Conservation (phyloP, 2,888 invertebrate species). For the Drosophila mulleri region DNA sequence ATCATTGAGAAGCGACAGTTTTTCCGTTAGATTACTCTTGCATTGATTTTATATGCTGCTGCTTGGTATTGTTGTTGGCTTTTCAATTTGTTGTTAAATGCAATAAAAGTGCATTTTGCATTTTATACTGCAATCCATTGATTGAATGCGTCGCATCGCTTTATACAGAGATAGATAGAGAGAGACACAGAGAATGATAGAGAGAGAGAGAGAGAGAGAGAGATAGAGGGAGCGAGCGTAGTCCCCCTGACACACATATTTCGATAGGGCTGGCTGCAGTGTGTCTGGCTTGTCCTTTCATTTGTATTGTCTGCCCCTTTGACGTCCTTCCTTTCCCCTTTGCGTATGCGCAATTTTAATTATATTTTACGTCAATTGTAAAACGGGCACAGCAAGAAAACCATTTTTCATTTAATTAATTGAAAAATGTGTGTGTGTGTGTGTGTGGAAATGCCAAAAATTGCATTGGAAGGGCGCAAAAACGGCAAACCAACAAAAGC, state of each 20-base stretch:
- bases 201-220: neutral
- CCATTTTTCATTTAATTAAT: constrained; percentile 79
- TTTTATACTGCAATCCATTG: constrained; percentile 76
- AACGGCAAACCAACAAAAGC: neutral
- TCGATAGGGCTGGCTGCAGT: constrained; percentile 1
- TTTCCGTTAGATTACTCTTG: constrained; percentile 35
- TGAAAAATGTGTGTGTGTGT: constrained; percentile 62
- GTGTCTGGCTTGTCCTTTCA: constrained; percentile 15
- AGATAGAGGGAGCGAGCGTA: neutral
- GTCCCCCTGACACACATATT: constrained; percentile 13
- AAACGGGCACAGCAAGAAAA: constrained; percentile 59
- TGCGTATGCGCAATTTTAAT: constrained; percentile 73
- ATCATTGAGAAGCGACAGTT: neutral
- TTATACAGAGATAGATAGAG: neutral
- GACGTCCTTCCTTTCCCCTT: constrained; percentile 11
- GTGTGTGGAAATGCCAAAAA: constrained; percentile 34
- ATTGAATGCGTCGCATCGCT: constrained; percentile 66
- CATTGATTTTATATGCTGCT: constrained; percentile 25
- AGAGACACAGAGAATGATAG: too few relatives aligned
- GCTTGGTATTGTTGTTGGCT: constrained; percentile 45
- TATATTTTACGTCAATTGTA: constrained; percentile 81
- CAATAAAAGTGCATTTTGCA: constrained; percentile 77
- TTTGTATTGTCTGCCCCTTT: constrained; percentile 10
- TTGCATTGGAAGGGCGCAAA: constrained; percentile 15
- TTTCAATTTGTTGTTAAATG: constrained; percentile 80